phyloP scores from a whole-genome alignment of 2,797 vertebrate species.

The Taenioides sp. region DNA sequence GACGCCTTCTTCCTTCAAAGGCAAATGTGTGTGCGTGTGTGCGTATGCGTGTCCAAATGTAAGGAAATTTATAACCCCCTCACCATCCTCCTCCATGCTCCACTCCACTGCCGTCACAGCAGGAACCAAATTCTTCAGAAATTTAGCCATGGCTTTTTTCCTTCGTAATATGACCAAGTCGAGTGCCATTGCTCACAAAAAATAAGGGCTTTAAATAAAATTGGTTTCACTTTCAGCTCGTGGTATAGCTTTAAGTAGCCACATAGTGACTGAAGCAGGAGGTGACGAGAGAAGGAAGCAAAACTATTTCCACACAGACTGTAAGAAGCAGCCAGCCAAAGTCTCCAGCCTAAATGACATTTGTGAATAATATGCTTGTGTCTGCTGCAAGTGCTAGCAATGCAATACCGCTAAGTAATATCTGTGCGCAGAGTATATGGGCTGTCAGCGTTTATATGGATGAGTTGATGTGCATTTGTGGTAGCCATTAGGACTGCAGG shows the following conservation, averaged over 20 bases:
- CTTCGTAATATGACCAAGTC: constrained; percentile 18
- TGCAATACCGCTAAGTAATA: constrained; percentile 74
- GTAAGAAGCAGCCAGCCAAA: constrained; percentile 44
- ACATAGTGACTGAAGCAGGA: constrained; percentile 21
- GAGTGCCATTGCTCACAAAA: constrained; percentile 21
- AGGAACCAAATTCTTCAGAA: constrained; percentile 16
- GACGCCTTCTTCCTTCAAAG: constrained; percentile 45
- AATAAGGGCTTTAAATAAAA: constrained; percentile 22
- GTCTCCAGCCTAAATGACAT: constrained; percentile 56
- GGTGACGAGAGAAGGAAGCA: constrained; percentile 17
- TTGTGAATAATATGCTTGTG: constrained; percentile 70
- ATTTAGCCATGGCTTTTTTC: constrained; percentile 17
- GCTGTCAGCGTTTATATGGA: constrained; percentile 68
- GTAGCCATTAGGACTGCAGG: constrained; percentile 63
- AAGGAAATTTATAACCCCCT: constrained; percentile 38
- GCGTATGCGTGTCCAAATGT: constrained; percentile 42
- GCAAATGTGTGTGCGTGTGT: constrained; percentile 15
- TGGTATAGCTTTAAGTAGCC: constrained; percentile 17
- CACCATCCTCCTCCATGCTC: constrained; percentile 19
- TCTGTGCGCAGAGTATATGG: constrained; percentile 65
- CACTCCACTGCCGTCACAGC: constrained; percentile 30
- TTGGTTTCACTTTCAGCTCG: constrained; percentile 28
- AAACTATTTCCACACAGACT: constrained; percentile 41
- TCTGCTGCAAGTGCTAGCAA: constrained; percentile 70
- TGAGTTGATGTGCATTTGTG: constrained; percentile 58